phyloP scores from a whole-genome alignment of 2,888 invertebrate species.

The Nipponacmea schrenckii region DNA sequence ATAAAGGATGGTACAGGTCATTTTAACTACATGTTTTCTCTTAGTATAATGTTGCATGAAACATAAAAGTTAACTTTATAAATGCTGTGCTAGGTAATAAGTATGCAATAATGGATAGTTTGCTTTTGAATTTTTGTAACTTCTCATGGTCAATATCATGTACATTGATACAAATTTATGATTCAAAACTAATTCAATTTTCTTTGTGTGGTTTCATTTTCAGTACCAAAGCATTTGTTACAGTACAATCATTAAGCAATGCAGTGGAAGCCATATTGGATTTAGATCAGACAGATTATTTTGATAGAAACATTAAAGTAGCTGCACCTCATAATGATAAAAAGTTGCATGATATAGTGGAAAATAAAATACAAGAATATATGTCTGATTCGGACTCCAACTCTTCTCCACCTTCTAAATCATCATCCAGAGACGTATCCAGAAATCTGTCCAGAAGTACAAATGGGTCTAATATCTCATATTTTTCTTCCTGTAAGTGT shows the following conservation, averaged over 20 bases:
- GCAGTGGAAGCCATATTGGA: constrained; percentile 31
- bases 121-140: no score
- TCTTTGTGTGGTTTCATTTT: constrained; percentile 7
- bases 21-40: no score
- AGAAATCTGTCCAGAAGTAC: neutral
- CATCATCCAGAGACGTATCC: neutral
- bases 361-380: neutral
- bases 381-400: neutral
- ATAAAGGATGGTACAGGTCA: neutral
- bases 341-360: neutral
- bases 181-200: no score
- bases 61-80: no score
- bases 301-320: constrained; percentile 6
- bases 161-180: no score
- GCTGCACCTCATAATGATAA: neutral
- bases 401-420: neutral
- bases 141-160: no score
- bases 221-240: constrained; percentile 38
- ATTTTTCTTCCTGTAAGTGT: no score
- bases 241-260: constrained; percentile 18
- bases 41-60: no score
- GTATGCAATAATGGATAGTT: no score
- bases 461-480: neutral
- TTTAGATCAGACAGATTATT: constrained; percentile 24
- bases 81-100: no score